Evolutionary conservation across 2,113 vertebrate species (phyloP).

Genomic region (Antidorcas marsupialis): DNA sequence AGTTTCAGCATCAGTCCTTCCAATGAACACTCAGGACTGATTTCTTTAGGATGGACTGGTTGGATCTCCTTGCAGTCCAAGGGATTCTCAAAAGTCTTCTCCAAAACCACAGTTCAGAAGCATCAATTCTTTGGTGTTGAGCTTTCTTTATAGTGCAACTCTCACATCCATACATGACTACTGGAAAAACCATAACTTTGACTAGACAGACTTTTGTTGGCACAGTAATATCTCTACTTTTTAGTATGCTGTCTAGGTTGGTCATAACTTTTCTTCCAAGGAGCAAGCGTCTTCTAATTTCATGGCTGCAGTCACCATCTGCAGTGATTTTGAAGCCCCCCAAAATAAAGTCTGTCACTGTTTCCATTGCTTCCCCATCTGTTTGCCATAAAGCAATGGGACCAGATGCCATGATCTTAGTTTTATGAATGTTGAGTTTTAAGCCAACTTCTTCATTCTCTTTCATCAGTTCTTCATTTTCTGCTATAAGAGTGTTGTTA

Average conservation of each 20-base stretch:
- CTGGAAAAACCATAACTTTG: neutral
- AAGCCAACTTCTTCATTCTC: neutral
- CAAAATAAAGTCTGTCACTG: neutral
- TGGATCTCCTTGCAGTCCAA: neutral
- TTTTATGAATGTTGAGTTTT: neutral
- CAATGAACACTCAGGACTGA: neutral
- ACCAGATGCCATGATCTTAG: neutral
- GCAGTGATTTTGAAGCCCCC: neutral
- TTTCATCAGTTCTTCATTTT: neutral
- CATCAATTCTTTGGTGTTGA: neutral
- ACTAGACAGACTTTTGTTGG: neutral
- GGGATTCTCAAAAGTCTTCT: neutral
- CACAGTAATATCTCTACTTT: neutral
- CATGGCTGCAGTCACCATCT: neutral
- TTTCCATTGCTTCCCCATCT: neutral
- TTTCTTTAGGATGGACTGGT: neutral
- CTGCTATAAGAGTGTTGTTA: neutral
- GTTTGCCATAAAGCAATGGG: neutral
- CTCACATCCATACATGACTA: neutral
- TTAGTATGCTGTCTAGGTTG: neutral
- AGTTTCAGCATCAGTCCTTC: neutral
- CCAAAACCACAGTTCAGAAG: neutral
- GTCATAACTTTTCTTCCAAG: neutral
- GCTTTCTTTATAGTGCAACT: neutral
- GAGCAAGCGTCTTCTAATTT: neutral